Percentiles rank a stretch among this genome's conserved stretches.
phyloP scores from a whole-genome alignment of 2,888 invertebrate species.

The Gymnoscelis rufifasciata region DNA sequence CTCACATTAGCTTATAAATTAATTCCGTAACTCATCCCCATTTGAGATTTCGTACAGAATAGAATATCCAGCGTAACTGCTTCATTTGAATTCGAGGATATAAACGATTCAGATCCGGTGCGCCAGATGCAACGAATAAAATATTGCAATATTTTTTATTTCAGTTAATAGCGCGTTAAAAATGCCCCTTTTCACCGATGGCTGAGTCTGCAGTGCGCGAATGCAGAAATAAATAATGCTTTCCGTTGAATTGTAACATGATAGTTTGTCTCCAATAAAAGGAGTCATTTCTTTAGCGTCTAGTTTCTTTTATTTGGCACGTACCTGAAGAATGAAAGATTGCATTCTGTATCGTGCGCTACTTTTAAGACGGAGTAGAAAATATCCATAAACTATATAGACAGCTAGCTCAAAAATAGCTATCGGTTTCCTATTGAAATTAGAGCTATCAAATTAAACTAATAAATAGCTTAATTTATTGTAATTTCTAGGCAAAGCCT shows the following conservation, averaged over 20 bases:
- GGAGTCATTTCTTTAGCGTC: not conserved
- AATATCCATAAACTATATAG: too few species aligned
- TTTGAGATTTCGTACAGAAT: not conserved
- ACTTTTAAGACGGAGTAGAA: too few species aligned
- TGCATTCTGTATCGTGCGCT: too few species aligned
- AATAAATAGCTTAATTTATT: too few species aligned
- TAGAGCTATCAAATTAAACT: too few species aligned
- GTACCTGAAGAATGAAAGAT: too few species aligned
- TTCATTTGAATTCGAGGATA: slow-evolving; percentile 38
- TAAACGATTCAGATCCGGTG: slow-evolving; percentile 33
- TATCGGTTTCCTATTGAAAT: too few species aligned
- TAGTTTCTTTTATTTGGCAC: not conserved
- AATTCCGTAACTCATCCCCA: too few species aligned
- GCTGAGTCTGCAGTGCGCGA: slow-evolving; percentile 19
- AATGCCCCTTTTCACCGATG: slow-evolving; percentile 28
- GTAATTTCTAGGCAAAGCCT: too few species aligned
- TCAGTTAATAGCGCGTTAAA: slow-evolving; percentile 26
- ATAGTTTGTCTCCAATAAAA: not conserved
- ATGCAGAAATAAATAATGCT: slow-evolving; percentile 16
- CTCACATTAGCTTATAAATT: too few species aligned
- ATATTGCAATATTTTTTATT: slow-evolving; percentile 46
- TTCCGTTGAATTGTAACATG: slow-evolving; percentile 12
- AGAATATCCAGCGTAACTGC: slow-evolving; percentile 10
- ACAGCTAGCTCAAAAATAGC: too few species aligned
- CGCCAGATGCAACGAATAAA: slow-evolving; percentile 46